Evolutionary conservation across 2,113 vertebrate species (phyloP).

Genomic region (Nothobranchius kuhntae): DNA sequence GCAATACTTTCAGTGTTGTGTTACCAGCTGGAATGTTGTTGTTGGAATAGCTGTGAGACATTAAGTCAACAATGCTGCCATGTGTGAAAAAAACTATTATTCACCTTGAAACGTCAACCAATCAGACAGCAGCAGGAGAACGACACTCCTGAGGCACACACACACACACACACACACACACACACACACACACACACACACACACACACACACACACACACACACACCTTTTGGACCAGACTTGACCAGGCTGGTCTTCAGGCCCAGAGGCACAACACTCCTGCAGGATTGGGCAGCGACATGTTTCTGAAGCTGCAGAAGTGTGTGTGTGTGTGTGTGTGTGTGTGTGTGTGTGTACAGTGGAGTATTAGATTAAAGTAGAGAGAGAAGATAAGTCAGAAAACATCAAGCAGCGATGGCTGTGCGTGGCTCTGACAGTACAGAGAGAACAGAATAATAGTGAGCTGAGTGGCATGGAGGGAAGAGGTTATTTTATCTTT

Average conservation of each 20-base stretch:
- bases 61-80: conserved; percentile 10
- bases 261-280: no score
- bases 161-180: background rate
- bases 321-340: background rate
- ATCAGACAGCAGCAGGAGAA: conserved; percentile 9
- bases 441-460: conserved; percentile 44
- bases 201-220: no score
- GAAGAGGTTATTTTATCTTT: conserved; percentile 45
- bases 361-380: conserved; percentile 8
- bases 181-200: no score
- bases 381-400: conserved; percentile 24
- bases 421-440: conserved; percentile 41
- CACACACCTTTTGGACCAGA: no score
- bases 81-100: conserved; percentile 38
- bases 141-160: conserved; percentile 20
- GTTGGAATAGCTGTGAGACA: conserved; percentile 11
- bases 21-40: background rate
- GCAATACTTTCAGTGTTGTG: conserved; percentile 12
- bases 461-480: conserved; percentile 2
- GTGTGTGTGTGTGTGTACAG: background rate
- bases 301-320: background rate
- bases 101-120: conserved; percentile 25
- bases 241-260: no score
- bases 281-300: conserved; percentile 12
- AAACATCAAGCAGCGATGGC: conserved; percentile 43